These are phyloP conservation scores for Ormyrus thymus DNA, from an alignment of 2,888 invertebrate genomes.

Conservation along the genomic window DNA sequence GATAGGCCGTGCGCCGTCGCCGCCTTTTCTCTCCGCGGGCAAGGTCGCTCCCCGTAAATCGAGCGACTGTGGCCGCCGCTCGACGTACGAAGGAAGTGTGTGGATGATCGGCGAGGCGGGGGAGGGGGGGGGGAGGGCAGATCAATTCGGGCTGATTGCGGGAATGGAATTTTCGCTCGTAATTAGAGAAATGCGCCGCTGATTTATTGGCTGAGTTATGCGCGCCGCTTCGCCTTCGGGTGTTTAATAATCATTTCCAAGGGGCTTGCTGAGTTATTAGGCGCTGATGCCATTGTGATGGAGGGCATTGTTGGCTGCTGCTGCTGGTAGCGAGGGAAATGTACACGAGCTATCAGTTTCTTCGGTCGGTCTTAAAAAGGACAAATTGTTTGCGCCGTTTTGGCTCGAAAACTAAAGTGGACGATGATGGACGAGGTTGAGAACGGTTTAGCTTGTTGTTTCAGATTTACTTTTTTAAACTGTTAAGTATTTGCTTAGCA, in stretches of 20 bases:
- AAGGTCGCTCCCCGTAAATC: conserved; percentile 29
- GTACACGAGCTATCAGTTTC: no score
- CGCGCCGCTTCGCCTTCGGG: background rate
- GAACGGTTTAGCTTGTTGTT: no score
- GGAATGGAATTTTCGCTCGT: background rate
- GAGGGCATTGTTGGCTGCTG: no score
- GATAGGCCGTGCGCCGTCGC: background rate
- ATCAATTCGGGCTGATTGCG: conserved; percentile 17
- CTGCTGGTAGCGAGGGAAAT: no score
- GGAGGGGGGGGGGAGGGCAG: no score
- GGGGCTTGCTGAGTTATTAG: background rate
- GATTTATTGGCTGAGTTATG: conserved; percentile 31
- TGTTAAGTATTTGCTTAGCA: no score
- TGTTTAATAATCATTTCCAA: background rate
- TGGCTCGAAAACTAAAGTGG: no score
- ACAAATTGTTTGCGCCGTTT: no score
- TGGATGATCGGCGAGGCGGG: background rate
- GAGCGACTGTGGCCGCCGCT: background rate
- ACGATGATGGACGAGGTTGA: no score
- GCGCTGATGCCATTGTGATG: no score
- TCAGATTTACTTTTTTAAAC: no score
- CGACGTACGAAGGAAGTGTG: background rate
- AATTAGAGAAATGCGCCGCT: conserved; percentile 16
- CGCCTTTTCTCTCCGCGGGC: background rate
- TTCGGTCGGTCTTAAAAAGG: no score